Evolutionary conservation across 2,113 vertebrate genomes (phyloP).

Genomic region (Phaethornis superciliosus): DNA sequence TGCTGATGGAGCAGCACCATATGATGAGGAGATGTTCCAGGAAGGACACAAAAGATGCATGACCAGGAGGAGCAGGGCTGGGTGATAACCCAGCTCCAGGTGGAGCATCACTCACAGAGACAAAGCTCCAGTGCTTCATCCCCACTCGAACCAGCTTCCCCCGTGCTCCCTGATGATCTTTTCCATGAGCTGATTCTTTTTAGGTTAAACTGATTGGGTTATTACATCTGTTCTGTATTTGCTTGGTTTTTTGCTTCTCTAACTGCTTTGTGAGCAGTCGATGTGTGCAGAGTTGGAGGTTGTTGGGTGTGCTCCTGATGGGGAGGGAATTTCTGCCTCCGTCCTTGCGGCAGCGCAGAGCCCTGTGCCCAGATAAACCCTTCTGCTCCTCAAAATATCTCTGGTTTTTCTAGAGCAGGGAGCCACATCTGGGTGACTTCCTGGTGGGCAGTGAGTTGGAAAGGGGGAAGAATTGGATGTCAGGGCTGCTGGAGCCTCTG

Average conservation of each 20-base stretch:
- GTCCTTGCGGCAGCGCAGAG: neutral
- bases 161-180: neutral
- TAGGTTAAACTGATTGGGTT: fast-evolving
- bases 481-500: neutral
- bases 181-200: neutral
- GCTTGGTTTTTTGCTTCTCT: neutral
- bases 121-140: neutral
- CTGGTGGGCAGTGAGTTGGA: neutral
- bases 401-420: neutral
- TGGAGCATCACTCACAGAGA: neutral
- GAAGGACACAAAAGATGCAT: neutral
- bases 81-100: neutral
- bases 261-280: neutral
- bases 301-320: neutral
- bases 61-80: neutral
- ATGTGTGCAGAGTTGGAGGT: neutral
- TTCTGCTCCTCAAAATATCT: neutral
- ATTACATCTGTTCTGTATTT: too few relatives aligned
- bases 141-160: fast-evolving
- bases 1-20: neutral
- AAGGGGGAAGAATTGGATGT: neutral
- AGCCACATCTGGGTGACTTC: neutral
- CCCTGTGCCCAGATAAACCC: neutral
- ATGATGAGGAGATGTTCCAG: neutral
- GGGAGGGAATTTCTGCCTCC: neutral